These are phyloP conservation scores for Zaprionus kolodkinae DNA, from an alignment of 1,140 invertebrate species.

Conservation along the genomic window DNA sequence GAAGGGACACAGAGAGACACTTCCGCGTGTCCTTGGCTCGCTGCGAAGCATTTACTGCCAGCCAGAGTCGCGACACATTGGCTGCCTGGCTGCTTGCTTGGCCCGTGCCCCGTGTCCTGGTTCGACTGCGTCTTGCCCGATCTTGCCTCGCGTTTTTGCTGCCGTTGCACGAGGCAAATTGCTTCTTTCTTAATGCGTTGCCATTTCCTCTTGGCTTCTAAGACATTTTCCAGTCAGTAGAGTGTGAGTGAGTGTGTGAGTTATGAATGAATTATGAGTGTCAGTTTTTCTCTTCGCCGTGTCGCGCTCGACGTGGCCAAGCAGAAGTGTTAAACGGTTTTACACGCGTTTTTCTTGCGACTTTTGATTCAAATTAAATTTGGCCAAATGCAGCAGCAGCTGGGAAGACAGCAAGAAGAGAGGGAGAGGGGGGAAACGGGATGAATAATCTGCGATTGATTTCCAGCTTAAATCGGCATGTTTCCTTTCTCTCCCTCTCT, in stretches of 20 bases:
- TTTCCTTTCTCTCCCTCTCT: conserved; percentile 28
- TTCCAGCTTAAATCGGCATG: conserved; percentile 28
- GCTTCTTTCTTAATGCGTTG: conserved; percentile 81
- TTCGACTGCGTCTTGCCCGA: conserved; percentile 10
- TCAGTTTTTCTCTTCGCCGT: conserved; percentile 40
- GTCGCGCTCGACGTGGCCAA: conserved; percentile 58
- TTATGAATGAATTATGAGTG: conserved; percentile 69
- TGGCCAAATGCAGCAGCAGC: conserved; percentile 1
- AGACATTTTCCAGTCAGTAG: conserved; percentile 52
- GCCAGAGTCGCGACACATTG: conserved; percentile 58
- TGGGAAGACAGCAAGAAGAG: neutral
- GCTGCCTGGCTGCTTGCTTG: conserved; percentile 31
- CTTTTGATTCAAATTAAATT: conserved; percentile 33
- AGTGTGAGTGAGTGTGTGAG: neutral
- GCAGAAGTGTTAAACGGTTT: conserved; percentile 82
- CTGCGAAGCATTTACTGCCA: conserved; percentile 54
- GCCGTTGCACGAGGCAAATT: conserved; percentile 60
- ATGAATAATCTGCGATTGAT: conserved; percentile 30
- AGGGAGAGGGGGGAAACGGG: neutral
- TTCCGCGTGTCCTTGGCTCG: conserved; percentile 65
- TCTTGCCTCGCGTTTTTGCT: conserved; percentile 55
- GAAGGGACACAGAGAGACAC: neutral
- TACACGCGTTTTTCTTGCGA: conserved; percentile 65
- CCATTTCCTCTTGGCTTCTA: conserved; percentile 77
- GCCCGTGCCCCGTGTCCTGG: conserved; percentile 1